These are phyloP conservation scores for Cephus cinctus DNA, from an alignment of 1,140 invertebrate genomes.

Conservation along the genomic window DNA sequence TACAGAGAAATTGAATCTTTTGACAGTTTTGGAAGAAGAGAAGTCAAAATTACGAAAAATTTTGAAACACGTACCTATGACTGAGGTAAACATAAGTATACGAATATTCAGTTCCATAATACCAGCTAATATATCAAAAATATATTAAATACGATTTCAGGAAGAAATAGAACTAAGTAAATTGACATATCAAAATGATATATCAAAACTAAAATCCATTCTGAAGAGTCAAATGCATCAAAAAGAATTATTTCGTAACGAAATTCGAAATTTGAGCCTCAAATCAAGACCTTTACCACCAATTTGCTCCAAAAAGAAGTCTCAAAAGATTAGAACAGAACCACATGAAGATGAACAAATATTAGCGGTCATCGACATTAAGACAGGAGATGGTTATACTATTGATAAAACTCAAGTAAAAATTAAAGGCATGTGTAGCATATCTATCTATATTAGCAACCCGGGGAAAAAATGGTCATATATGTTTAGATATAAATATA, in stretches of 20 bases:
- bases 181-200: conserved; percentile 7
- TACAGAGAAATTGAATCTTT: conserved; percentile 60
- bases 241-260: conserved; percentile 30
- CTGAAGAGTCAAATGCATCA: conserved; percentile 33
- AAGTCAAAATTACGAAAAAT: conserved; percentile 52
- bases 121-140: neutral
- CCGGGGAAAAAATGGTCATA: neutral
- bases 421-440: neutral
- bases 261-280: conserved; percentile 37
- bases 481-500: conserved; percentile 4
- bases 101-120: too few relatives aligned
- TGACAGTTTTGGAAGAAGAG: conserved; percentile 60
- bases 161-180: conserved; percentile 28
- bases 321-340: neutral
- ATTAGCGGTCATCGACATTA: conserved; percentile 1
- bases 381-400: neutral
- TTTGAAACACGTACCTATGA: conserved; percentile 30
- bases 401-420: neutral
- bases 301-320: conserved; percentile 5
- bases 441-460: neutral
- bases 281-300: conserved; percentile 28
- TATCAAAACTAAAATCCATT: conserved; percentile 18
- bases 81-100: conserved; percentile 39
- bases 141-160: conserved; percentile 18
- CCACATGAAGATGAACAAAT: neutral